These are phyloP conservation scores for Gymnothorax reevesii DNA, from an alignment of 2,797 vertebrate species.

Conservation along the genomic window DNA sequence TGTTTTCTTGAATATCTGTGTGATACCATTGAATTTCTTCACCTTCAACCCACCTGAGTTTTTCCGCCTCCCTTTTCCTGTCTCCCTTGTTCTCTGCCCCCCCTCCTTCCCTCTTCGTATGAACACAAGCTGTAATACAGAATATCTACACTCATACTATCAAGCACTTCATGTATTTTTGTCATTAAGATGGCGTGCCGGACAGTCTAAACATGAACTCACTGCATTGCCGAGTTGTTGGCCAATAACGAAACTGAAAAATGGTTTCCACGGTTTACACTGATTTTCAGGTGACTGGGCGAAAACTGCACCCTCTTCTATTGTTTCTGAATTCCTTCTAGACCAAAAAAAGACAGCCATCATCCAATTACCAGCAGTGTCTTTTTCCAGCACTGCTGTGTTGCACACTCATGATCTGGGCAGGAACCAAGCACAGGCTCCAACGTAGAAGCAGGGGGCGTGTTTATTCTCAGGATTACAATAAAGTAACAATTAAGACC, in stretches of 20 bases:
- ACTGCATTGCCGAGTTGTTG: conserved; percentile 11
- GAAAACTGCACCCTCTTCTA: not conserved
- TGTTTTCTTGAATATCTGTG: conserved; percentile 33
- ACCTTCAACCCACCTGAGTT: not conserved
- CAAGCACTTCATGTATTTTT: not conserved
- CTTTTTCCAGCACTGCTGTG: conserved; percentile 54
- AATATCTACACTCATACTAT: not conserved
- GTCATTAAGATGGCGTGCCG: not conserved
- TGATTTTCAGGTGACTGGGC: not conserved
- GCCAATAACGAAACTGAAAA: conserved; percentile 10
- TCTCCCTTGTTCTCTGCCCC: conserved; percentile 24
- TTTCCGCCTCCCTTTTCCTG: not conserved
- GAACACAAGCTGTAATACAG: not conserved
- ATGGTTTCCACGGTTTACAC: not conserved
- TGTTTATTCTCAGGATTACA: too few species aligned
- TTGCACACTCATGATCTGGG: too few species aligned
- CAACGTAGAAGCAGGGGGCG: too few species aligned
- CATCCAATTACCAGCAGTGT: conserved; percentile 15
- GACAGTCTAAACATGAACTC: conserved; percentile 1
- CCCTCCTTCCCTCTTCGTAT: not conserved
- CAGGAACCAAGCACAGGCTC: too few species aligned
- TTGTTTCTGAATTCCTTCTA: not conserved
- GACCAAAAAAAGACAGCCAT: too few species aligned
- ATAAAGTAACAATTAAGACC: too few species aligned
- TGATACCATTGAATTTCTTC: not conserved